Evolutionary conservation across 2,113 vertebrate genomes (phyloP).

Genomic region (Coturnix japonica): DNA sequence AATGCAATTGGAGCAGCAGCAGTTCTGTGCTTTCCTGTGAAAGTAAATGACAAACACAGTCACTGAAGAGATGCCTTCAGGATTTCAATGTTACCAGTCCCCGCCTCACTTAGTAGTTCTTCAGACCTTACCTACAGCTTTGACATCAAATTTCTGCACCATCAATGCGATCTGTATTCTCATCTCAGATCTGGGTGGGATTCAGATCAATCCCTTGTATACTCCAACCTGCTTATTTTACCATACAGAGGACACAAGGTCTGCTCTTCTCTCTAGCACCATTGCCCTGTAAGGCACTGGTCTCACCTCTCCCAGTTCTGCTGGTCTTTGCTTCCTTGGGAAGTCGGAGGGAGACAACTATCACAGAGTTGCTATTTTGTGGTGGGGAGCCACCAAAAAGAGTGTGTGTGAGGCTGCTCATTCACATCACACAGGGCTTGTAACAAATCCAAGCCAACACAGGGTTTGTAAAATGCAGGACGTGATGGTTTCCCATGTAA

Average conservation of each 20-base stretch:
- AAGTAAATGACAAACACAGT: not conserved
- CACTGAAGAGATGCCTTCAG: not conserved
- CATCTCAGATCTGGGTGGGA: not conserved
- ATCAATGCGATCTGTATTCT: not conserved
- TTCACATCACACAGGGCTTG: not conserved
- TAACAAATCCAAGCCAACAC: not conserved
- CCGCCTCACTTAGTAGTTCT: not conserved
- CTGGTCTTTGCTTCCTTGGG: not conserved
- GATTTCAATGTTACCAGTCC: not conserved
- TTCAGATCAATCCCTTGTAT: not conserved
- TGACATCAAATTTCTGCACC: not conserved
- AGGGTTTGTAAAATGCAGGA: not conserved
- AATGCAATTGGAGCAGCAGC: not conserved
- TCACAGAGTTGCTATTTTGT: not conserved
- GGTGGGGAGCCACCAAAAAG: not conserved
- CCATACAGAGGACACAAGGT: accelerated
- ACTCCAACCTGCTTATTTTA: not conserved
- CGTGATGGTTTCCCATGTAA: not conserved
- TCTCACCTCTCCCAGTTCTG: not conserved
- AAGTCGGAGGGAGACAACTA: not conserved
- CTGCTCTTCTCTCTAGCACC: not conserved
- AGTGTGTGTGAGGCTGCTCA: not conserved
- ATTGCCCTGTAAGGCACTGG: not conserved
- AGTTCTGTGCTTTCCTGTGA: not conserved
- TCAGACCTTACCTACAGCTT: not conserved